Evolutionary conservation across 2,797 vertebrate species (phyloP), one percentile per base, ranked within the genome.

Genomic region (Microchirus variegatus): DNA sequence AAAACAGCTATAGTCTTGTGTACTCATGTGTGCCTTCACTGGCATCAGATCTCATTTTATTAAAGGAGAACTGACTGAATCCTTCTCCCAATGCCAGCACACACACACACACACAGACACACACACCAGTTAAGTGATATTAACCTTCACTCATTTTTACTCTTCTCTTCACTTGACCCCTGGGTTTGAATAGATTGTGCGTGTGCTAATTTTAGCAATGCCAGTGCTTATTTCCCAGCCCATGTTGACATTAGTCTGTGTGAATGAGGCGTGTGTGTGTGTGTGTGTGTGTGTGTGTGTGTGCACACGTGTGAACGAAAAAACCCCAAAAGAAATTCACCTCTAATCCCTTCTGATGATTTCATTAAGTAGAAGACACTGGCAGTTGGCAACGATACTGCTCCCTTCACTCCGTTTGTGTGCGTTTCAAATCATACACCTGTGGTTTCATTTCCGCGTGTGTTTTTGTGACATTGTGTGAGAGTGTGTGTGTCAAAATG

Each of bases 281-380:
- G 22, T 22, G 22, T 22, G 22, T 22, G 22, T 22, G 22, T 22
- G 1, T 1, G 22, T 22, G 22, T 22, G 22, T 53, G 37, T 43
- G 62, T 44, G 35, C 19, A 48, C n/a, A n/a, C 57, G 60, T 47
- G 71, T 63, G 54, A 67, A 66, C 63, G 68, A 80, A 77, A 80
- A 77, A 90, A 93, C 83, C 91, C 90, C 87, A 92, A 89, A 93
- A 93, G 93, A 93, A 94, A 93, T 93, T 91, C 88, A 89, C 80
- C 85, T 84, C 89, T 93, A 95, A 96, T 95, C 92, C 92, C 88
- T 90, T 94, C 90, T 95, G 95, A 96, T 96, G 94, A 93, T 96
- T 95, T 96, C 93, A 95, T 96, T 95, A 95, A 95, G 94, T 91
- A 89, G 89, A 89, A 87, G 85, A 85, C 81, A 86, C 83, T 94